Evolutionary conservation across 2,888 invertebrate species (phyloP), one percentile per base, ranked within the genome.

Genomic region (Ferdinandea cuprea): DNA sequence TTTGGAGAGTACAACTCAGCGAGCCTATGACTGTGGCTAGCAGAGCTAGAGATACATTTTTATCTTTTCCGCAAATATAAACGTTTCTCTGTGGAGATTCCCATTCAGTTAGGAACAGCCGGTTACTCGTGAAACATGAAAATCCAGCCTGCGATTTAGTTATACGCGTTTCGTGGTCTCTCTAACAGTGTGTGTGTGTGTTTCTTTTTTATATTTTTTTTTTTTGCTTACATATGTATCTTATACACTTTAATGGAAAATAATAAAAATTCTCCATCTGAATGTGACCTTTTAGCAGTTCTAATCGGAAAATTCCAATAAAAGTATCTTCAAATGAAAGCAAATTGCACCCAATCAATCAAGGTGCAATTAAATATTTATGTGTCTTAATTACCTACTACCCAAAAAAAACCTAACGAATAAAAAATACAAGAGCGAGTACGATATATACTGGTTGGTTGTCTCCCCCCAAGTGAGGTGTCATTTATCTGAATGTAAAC

Each of bases 401-500:
- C 30, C 40, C 30, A n/a, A 58, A 50, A 17, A 37, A 40, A 11
- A 46, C 6, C 17, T 11, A 15, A n/a, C n/a, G n/a, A n/a, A n/a
- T n/a, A 25, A 30, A 28, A 52, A 8, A 52, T 15, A 5, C 28
- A 11, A 61, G 69, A 44, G 76, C n/a, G 58, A 37, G 48, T 37
- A 50, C 58, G 50, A 30, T 40, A 21, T 11, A 37, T 56, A n/a
- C 32, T 66, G 46, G n/a, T n/a, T n/a, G n/a, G n/a, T n/a, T n/a
- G n/a, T n/a, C 15, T 30, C 35, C 9, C 30, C 30, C 6, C 13
- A 35, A 74, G 63, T 77, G 63, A 37, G 37, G 58, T 52, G 42
- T 83, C 68, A 83, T 68, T 78, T 78, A 78, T 83, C 83, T 63
- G 59, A 83, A 66, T 68, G 83, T 73, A 83, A 83, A 83, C 78